Percentiles rank a stretch among this genome's conserved stretches.
phyloP scores from a whole-genome alignment of 2,888 invertebrate genomes.

The Boloria euphrosyne region DNA sequence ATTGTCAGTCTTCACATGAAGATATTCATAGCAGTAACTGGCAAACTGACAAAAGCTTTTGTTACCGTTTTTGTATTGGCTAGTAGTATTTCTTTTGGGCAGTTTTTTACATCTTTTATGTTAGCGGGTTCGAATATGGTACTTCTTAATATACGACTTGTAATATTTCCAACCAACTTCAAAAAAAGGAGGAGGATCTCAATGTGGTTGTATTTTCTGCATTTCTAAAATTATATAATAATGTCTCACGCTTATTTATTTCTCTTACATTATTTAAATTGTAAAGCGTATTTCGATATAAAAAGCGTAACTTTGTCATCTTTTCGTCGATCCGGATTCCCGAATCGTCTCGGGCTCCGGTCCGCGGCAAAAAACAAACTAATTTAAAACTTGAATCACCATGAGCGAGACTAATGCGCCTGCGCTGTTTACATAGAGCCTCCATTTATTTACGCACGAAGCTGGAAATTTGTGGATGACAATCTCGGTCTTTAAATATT shows the following conservation, averaged over 20 bases:
- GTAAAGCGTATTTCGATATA: background rate
- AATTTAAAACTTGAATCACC: constrained; percentile 73
- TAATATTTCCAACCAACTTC: no score
- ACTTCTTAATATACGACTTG: no score
- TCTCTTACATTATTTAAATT: background rate
- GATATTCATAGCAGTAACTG: background rate
- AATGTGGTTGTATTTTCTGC: no score
- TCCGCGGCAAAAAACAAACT: constrained; percentile 73
- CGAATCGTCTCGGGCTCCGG: constrained; percentile 43
- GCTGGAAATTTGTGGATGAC: constrained; percentile 51
- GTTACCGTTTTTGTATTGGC: background rate
- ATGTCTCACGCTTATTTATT: background rate
- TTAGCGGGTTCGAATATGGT: no score
- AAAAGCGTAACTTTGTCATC: constrained; percentile 15
- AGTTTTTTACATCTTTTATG: no score
- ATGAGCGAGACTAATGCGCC: constrained; percentile 64
- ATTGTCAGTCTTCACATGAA: constrained; percentile 5
- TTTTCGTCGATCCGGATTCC: constrained; percentile 51
- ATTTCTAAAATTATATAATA: background rate
- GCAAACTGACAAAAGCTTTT: background rate
- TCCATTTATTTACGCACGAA: constrained; percentile 77
- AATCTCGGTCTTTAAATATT: constrained; percentile 18
- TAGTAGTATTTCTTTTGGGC: no score
- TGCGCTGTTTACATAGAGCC: constrained; percentile 70
- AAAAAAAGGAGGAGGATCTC: no score